Evolutionary conservation across 2,888 invertebrate genomes (phyloP), one percentile per base, ranked within the genome.

Genomic region (Agrochola lota): DNA sequence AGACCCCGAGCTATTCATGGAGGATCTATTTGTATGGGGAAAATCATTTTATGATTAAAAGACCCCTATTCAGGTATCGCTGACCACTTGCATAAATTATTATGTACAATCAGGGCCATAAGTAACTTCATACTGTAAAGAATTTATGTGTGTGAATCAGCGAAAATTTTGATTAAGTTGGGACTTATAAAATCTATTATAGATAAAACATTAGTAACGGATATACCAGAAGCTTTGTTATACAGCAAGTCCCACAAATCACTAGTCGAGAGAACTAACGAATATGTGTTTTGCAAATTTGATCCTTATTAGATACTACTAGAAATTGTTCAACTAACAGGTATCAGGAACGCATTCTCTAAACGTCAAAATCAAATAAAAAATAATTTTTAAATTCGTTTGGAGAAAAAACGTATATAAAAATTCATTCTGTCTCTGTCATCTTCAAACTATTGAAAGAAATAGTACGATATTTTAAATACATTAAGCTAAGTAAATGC

Each of bases 81-180:
- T 96, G 96, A 96, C 96, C 96, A 95, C 95, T 96, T 95, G 96
- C 96, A 96, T 96, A 95, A 96, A 96, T 96, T 96, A 95, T 96
- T 94, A 91, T 91, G 89, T 91, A 90, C 88, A 88, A 84, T 89
- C 85, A 40, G 68, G 5, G 23, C 9, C 82, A 62, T n/a, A 63
- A 84, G n/a, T 26, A 6, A 60, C 20, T 55, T 52, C 57, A 49
- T 75, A 68, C 64, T 71, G 15, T 30, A 1, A 59, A 68, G 15
- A 30, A 57, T 55, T 30, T 6, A 7, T 15, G 43, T 40, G 26
- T 26, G 15, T 40, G 23, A 59, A 66, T 76, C 55, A 35, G 20
- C 46, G 5, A 20, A 52, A 64, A 43, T 9, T 17, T 55, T n/a
- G 4, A 52, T 66, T 15, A 2, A 8, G n/a, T 30, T n/a, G 6